Evolutionary conservation across 92 coral and sea anemone species (phyloP), one percentile per base, ranked within the genome.

Genomic region (Desmophyllum pertusum): DNA sequence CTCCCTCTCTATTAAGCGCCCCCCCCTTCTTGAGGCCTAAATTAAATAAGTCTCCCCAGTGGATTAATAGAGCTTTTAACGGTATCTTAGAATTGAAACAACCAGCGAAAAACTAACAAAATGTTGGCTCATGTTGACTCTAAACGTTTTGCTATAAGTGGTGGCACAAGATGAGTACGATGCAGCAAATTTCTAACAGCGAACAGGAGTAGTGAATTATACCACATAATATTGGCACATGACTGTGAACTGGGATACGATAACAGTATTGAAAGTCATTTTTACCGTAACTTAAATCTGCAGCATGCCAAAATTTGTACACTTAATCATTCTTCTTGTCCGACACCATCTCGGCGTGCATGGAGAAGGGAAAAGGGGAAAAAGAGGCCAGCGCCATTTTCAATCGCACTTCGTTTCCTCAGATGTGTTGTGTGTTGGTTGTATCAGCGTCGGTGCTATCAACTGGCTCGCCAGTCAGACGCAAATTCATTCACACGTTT

Each of bases 401-500:
- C 84, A 42, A 40, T 42, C 7, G 48, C 57, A n/a, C 27, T 50
- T 85, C 4, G 69, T 38, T 37, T 77, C 89, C 29, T 52, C 42
- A 21, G 75, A 29, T 45, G n/a, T 84, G 73, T 51, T 46, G 74
- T 0, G 31, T 31, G 36, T 18, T 40, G 63, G 71, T 7, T 72
- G 41, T 18, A 72, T n/a, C 86, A 13, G 63, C 0, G 36, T 72
- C 86, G 18, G 82, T 42, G 11, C 55, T 79, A 6, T 91, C 88
- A 3, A 70, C 71, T 0, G 90, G 78, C 52, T 94, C 99, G 27
- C 99, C 99, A 17, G 94, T 88, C 66, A 93, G 85, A 68, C 99
- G n/a, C 99, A 83, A 94, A 97, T 82, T 97, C 99, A 85, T 97
- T 97, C 73, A 94, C 97, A 30, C 99, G 95, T 86, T 92, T 94